phyloP scores from a whole-genome alignment of 1,140 invertebrate species.

The Apolygus lucorum region DNA sequence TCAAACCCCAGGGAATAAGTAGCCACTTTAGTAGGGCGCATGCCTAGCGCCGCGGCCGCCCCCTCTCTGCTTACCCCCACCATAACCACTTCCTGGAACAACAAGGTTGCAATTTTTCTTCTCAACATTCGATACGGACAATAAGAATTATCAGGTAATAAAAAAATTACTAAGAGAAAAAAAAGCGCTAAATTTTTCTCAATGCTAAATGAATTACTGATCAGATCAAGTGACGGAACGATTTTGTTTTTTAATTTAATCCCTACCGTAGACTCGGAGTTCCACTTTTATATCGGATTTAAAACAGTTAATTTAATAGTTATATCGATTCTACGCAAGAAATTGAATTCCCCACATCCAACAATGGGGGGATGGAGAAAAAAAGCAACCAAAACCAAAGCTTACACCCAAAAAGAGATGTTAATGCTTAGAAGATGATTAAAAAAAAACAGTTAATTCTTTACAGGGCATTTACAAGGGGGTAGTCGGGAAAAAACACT shows the following conservation, averaged over 20 bases:
- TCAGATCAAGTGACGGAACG: no score
- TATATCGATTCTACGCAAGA: no score
- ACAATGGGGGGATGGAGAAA: constrained; percentile 28
- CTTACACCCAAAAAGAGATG: constrained; percentile 21
- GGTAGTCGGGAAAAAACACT: not conserved
- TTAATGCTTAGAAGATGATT: not conserved
- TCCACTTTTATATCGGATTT: no score
- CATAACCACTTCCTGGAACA: constrained; percentile 38
- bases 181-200: constrained; percentile 4
- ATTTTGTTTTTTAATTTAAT: no score
- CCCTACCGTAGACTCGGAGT: no score
- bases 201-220: not conserved
- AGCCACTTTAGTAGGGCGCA: constrained; percentile 37
- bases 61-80: constrained; percentile 41
- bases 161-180: constrained; percentile 13
- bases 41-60: constrained; percentile 40
- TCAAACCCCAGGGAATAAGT: constrained; percentile 1
- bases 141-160: not conserved
- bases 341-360: no score
- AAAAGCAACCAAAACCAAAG: constrained; percentile 31
- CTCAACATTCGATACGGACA: no score
- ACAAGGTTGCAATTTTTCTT: constrained; percentile 15
- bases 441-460: constrained; percentile 14
- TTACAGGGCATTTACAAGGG: no score
- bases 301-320: no score